A percentile compares a stretch with the other conserved stretches of the same genome.
Evolutionary conservation across 2,888 invertebrate species (phyloP).

Genomic region (Pyrrhia umbra): DNA sequence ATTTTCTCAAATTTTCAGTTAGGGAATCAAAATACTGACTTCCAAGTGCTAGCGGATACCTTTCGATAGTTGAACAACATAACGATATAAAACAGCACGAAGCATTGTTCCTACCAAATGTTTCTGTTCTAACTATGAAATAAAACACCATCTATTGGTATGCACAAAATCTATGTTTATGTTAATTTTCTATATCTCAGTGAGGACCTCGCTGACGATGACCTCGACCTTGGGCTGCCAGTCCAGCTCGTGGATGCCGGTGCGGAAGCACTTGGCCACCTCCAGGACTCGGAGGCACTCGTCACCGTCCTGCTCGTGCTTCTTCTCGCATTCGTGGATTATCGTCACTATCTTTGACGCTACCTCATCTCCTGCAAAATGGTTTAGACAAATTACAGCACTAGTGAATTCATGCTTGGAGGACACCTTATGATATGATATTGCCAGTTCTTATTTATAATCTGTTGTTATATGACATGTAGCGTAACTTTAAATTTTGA

Average conservation of each 20-base stretch:
- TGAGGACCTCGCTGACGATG: conserved; percentile 74
- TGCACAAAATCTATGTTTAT: background rate
- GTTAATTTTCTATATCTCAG: conserved; percentile 67
- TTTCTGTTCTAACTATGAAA: conserved; percentile 14
- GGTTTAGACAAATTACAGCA: background rate
- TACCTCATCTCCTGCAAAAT: conserved; percentile 70
- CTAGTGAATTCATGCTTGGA: background rate
- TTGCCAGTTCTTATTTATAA: no score
- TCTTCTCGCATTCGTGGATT: conserved; percentile 76
- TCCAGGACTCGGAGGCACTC: conserved; percentile 75
- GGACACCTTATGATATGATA: no score
- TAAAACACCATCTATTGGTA: background rate
- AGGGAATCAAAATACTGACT: no score
- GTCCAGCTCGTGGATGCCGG: conserved; percentile 72
- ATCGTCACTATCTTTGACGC: conserved; percentile 71
- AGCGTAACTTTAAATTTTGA: no score
- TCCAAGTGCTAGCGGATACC: no score
- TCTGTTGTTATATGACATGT: no score
- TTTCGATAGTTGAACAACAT: no score
- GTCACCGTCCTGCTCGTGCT: conserved; percentile 66
- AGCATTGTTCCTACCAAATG: no score
- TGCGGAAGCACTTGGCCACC: conserved; percentile 79
- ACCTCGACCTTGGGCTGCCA: conserved; percentile 79
- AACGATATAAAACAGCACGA: no score
- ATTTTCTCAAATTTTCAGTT: no score